A percentile compares a stretch with the other conserved stretches of the same genome.
These are phyloP conservation scores for Mormoops blainvillei DNA, from an alignment of 2,113 vertebrate species.

Conservation along the genomic window DNA sequence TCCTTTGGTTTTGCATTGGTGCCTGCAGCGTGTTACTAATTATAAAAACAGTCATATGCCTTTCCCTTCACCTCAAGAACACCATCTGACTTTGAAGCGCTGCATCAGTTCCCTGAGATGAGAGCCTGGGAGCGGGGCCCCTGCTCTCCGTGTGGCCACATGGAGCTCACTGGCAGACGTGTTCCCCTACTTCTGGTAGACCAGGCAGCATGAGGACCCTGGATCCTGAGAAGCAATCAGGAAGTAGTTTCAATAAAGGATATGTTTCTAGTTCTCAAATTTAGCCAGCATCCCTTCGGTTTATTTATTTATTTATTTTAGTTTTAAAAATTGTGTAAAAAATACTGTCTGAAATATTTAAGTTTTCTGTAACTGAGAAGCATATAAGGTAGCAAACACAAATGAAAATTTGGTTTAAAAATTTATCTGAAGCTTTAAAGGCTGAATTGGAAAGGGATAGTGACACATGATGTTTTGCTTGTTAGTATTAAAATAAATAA, in stretches of 20 bases:
- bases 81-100: background rate
- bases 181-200: fast-evolving
- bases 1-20: slow-evolving; percentile 45
- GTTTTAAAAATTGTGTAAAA: background rate
- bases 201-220: fast-evolving
- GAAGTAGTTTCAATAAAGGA: background rate
- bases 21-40: slow-evolving; percentile 64
- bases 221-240: background rate
- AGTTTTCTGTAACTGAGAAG: background rate
- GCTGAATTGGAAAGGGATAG: background rate
- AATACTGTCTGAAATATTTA: background rate
- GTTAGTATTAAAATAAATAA: background rate
- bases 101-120: background rate
- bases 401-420: slow-evolving; percentile 11
- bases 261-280: background rate
- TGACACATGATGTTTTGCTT: background rate
- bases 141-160: fast-evolving
- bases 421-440: background rate
- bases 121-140: background rate
- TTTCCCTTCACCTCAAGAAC: background rate
- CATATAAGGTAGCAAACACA: background rate
- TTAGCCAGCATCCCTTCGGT: background rate
- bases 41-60: slow-evolving; percentile 39
- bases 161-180: fast-evolving
- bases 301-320: background rate